Base-by-base conservation (phyloP, 2,888 invertebrate genomes). In the Imbricaverruca yamaguchii region DNA sequence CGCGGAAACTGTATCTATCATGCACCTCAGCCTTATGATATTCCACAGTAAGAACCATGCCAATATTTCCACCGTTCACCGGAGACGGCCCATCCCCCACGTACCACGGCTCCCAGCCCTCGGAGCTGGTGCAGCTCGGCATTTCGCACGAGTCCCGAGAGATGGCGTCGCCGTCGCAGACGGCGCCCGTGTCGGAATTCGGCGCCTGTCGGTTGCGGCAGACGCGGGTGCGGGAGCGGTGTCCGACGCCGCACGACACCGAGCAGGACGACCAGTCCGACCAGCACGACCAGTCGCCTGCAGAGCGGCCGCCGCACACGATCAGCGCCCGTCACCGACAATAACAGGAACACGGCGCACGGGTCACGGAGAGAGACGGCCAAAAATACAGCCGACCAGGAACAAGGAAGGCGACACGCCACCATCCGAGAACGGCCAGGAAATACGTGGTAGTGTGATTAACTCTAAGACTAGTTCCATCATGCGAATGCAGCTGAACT, bases 241-340 rank as follows among this genome's bases (percentile, higher is more conserved):
- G 89, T 0, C 95, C 95, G 79, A 89, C 87, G 0, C 92, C 93
- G 85, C 92, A 92, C 80, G 91, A 90, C 0, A 91, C 92, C 53
- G 92, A 93, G 85, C 95, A 95, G 18, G 90, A 90, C 7, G 93
- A 91, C 93, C 94, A 95, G 80, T 94, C 94, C 0, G 92, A 91
- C 95, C 95, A 96, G 85, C 94, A 94, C 6, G 93, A 91, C 94
- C 94, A 94, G 85, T 92, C 91, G 63, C 91, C 91, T 91, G 85
- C 53, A 82, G 65, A 15, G 9, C 39, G 15, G 39, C 13, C 1
- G 9, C 39, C 7, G 9, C 13, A 21, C 74, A 74, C 18, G 13
- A 21, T 74, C 74, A 74, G 74, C 74, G 18, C 39, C 39, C 39
- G 39, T 4, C 2, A 39, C 4, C 2, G 39, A 39, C 39, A 4